Base-by-base conservation (phyloP, 2,113 vertebrate genomes). In the Solea senegalensis region DNA sequence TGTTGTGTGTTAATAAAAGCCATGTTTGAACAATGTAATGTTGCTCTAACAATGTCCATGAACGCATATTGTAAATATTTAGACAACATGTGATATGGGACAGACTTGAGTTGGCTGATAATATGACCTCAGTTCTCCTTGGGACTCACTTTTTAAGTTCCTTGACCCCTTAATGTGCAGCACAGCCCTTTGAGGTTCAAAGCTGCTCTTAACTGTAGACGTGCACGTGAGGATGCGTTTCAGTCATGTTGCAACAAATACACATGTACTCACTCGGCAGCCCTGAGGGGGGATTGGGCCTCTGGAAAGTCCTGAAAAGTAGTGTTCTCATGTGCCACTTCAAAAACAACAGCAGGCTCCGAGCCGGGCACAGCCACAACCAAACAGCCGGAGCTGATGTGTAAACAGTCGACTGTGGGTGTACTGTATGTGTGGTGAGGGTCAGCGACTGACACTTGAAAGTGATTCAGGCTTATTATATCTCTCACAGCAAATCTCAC, bases 161-260 rank as follows among this genome's bases (percentile, higher is more conserved):
- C 50, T 57, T 54, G 65, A 61, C 9, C 49, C 49, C 56, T 64
- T 56, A 6, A 4, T 0, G 0, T 45, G 28, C 54, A 44, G 11
- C 49, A 27, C 44, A 15, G 27, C 9, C 21, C 28, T 59, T 57
- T 53, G 28, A 53, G 45, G 15, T 64, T 56, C 51, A 64, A 16
- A 26, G 39, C 58, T 21, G 39, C 50, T 46, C 41, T 40, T 8
- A 8, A 16, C 57, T 49, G 57, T 1, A 9, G 5, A 2, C 63
- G 21, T 51, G 65, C 66, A 65, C 62, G 64, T 51, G 54, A 55
- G 21, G 11, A 62, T 66, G 39, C 21, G 65, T 82, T 79, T 28
- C 58, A 67, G 62, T 81, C 82, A 53, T 27, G 69, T 82, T 84
- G 50, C 60, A 70, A 56, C 72, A 73, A 71, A 81, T 69, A 74